These are phyloP conservation scores for Caenorhabditis drosophilae DNA, from an alignment of 2,888 invertebrate genomes.

Conservation along the genomic window DNA sequence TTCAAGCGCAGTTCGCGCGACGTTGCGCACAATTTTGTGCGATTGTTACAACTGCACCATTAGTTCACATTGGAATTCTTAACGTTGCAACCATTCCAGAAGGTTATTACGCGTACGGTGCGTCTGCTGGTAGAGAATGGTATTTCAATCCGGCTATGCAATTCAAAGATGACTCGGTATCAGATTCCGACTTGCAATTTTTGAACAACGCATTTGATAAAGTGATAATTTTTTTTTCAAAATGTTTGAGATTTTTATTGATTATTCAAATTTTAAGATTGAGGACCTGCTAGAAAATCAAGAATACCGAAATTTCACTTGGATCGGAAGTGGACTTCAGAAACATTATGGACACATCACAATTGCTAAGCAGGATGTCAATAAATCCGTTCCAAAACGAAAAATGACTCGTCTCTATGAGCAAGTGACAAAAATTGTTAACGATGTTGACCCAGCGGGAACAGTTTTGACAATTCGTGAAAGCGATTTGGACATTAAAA, in stretches of 20 bases:
- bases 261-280: no score
- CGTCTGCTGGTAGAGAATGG: slow-evolving; percentile 65
- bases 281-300: slow-evolving; percentile 55
- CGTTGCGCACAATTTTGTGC: slow-evolving; percentile 64
- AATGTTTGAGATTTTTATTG: no score
- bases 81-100: slow-evolving; percentile 62
- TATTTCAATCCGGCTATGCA: slow-evolving; percentile 58
- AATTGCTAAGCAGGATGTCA: slow-evolving; percentile 58
- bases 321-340: slow-evolving; percentile 65
- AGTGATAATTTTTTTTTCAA: slow-evolving; percentile 13
- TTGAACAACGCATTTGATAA: slow-evolving; percentile 55
- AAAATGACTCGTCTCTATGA: slow-evolving; percentile 14
- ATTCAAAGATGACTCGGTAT: slow-evolving; percentile 57
- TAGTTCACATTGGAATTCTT: slow-evolving; percentile 59
- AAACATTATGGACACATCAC: slow-evolving; percentile 64
- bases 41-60: slow-evolving; percentile 61
- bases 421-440: slow-evolving; percentile 42
- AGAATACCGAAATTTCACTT: slow-evolving; percentile 52
- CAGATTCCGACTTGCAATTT: slow-evolving; percentile 42
- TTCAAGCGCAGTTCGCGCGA: slow-evolving; percentile 62
- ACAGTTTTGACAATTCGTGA: slow-evolving; percentile 52
- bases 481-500: slow-evolving; percentile 61
- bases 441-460: slow-evolving; percentile 54
- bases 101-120: slow-evolving; percentile 61
- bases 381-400: slow-evolving; percentile 43